Base-by-base conservation (phyloP, 2,888 invertebrate species). In the Melieria picta region DNA sequence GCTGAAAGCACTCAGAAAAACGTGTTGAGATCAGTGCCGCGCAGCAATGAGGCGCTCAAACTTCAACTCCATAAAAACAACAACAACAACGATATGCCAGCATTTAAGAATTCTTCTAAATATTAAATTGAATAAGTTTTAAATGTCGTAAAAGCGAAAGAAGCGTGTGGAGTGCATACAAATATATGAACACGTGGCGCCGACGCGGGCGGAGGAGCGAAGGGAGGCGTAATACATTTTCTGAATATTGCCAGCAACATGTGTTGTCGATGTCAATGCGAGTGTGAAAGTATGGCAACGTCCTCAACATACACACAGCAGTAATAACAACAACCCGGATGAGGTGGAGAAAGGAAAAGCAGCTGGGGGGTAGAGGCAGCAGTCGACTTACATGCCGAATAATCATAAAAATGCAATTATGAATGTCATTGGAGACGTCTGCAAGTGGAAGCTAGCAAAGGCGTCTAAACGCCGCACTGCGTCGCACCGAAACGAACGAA, bases 251-350 rank as follows among this genome's bases (percentile, higher is more conserved):
- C 63, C 63, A 56, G 63, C 69, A 72, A 62, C 63, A 67, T 66
- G 42, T 63, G 71, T 46, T 74, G 65, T 60, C 58, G 42, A 72
- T 66, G 67, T 63, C 30, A 66, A 69, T 55, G 58, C 61, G 47
- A 72, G 72, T 64, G 62, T 61, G 47, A 61, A 50, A 63, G 30
- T 30, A 30, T 46, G n/a, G 61, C 46, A 55, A 55, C 61, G 77
- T 74, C 75, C 77, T 75, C 77, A 30, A 77, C 72, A 76, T 65
- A 66, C 77, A 79, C 76, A 74, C 72, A 76, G 74, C 75, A 11
- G 30, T 46, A 13, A 16, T 47, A 10, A 48, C 3, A 52, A 16
- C n/a, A 47, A 16, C 30, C 30, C 50, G 50, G 30, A 11, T n/a
- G 30, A 11, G 13, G 48, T 48, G 16, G 11, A 11, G 4, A 13